Evolutionary conservation across 1,140 invertebrate genomes (phyloP).

Genomic region (Danaus melanippus): DNA sequence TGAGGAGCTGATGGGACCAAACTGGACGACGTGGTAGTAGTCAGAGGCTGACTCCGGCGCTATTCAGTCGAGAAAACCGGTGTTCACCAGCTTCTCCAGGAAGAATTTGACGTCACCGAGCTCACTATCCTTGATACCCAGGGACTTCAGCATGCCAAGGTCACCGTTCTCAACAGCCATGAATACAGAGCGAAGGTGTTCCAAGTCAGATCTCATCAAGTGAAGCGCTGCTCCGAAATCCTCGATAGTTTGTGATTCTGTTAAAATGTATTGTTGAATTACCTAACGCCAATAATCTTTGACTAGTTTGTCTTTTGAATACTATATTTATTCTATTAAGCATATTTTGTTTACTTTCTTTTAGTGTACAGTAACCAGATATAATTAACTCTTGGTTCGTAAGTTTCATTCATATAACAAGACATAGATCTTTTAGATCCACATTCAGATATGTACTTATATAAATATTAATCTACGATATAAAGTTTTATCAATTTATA

Average conservation of each 20-base stretch:
- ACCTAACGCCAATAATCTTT: too few species aligned
- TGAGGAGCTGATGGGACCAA: conserved; percentile 72
- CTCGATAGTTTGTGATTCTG: conserved; percentile 97
- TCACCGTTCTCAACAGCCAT: conserved; percentile 97
- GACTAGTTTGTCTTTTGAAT: too few species aligned
- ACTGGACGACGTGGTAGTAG: conserved; percentile 75
- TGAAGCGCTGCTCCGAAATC: conserved; percentile 91
- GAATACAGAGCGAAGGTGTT: conserved; percentile 94
- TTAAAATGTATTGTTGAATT: neutral
- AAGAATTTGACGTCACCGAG: conserved; percentile 98
- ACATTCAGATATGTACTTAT: too few species aligned
- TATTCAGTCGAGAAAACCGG: conserved; percentile 95
- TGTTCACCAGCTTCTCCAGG: conserved; percentile 95
- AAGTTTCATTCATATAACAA: too few species aligned
- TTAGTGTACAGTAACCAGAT: too few species aligned
- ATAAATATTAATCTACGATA: too few species aligned
- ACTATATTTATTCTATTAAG: too few species aligned
- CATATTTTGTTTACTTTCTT: too few species aligned
- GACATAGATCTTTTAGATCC: too few species aligned
- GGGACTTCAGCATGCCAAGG: conserved; percentile 91
- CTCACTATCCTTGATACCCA: conserved; percentile 96
- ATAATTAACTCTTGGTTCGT: too few species aligned
- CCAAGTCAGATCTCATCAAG: conserved; percentile 88
- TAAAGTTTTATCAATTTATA: too few species aligned
- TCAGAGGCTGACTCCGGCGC: conserved; percentile 78